These are phyloP conservation scores for Samia ricini DNA, from an alignment of 1,140 invertebrate genomes.

Conservation along the genomic window DNA sequence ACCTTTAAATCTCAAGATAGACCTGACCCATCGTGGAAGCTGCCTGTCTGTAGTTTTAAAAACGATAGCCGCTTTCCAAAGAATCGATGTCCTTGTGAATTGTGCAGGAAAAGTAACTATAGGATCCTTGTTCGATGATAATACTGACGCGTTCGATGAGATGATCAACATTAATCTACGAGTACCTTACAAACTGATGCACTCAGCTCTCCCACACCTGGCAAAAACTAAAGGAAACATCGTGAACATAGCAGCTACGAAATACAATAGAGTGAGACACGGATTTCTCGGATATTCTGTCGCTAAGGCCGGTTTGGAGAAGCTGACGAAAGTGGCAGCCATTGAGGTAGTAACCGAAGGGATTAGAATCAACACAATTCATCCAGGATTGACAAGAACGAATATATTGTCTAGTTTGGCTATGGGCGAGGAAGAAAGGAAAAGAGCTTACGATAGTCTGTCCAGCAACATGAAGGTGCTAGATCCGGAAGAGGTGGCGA, in stretches of 20 bases:
- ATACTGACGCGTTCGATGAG: constrained; percentile 83
- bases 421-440: constrained; percentile 80
- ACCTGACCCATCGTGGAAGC: constrained; percentile 80
- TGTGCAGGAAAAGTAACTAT: constrained; percentile 84
- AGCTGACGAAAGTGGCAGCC: constrained; percentile 83
- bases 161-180: constrained; percentile 85
- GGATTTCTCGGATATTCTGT: constrained; percentile 30
- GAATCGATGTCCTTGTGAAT: constrained; percentile 83
- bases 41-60: constrained; percentile 80
- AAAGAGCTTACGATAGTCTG: constrained; percentile 81
- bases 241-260: constrained; percentile 27
- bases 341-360: constrained; percentile 73
- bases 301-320: constrained; percentile 75
- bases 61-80: constrained; percentile 78
- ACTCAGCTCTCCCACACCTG: constrained; percentile 84
- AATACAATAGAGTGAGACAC: constrained; percentile 19
- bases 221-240: constrained; percentile 72
- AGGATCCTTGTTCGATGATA: constrained; percentile 85
- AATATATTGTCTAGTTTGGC: constrained; percentile 76
- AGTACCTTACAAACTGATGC: constrained; percentile 84
- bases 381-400: constrained; percentile 80
- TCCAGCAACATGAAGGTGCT: constrained; percentile 84
- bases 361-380: constrained; percentile 83
- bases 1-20: constrained; percentile 71
- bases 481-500: constrained; percentile 83